Evolutionary conservation across 2,797 vertebrate genomes (phyloP).

Genomic region (Oreortyx pictus): DNA sequence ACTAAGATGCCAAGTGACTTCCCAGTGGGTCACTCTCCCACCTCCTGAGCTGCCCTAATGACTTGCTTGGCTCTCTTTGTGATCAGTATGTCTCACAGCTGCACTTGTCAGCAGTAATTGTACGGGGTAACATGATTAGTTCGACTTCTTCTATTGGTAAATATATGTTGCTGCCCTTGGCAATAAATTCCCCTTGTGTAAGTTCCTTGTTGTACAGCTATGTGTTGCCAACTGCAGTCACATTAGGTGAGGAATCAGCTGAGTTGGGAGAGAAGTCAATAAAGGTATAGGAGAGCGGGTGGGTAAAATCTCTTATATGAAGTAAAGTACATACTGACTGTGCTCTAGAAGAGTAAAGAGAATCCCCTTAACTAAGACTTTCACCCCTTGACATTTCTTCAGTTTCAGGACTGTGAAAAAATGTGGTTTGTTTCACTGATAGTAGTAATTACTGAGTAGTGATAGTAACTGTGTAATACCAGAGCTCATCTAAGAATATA

Average conservation of each 20-base stretch:
- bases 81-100: slow-evolving; percentile 65
- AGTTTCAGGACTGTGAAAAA: neutral
- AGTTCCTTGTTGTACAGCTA: neutral
- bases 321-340: neutral
- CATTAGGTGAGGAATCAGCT: neutral
- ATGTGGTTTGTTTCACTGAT: neutral
- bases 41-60: slow-evolving; percentile 23
- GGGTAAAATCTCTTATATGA: neutral
- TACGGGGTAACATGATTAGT: slow-evolving; percentile 57
- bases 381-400: neutral
- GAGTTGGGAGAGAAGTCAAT: neutral
- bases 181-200: neutral
- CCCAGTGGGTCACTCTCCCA: neutral
- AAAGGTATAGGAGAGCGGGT: neutral
- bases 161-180: slow-evolving; percentile 23
- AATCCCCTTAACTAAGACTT: neutral
- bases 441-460: neutral
- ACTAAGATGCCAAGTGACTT: slow-evolving; percentile 23
- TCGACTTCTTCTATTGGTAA: slow-evolving; percentile 3
- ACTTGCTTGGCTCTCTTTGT: neutral
- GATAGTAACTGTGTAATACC: neutral
- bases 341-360: neutral
- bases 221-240: neutral
- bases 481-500: neutral
- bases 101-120: slow-evolving; percentile 52